A percentile compares a stretch with the other conserved stretches of the same genome.
Evolutionary conservation across 1,140 invertebrate species (phyloP).

Genomic region (Anoplophora glabripennis): DNA sequence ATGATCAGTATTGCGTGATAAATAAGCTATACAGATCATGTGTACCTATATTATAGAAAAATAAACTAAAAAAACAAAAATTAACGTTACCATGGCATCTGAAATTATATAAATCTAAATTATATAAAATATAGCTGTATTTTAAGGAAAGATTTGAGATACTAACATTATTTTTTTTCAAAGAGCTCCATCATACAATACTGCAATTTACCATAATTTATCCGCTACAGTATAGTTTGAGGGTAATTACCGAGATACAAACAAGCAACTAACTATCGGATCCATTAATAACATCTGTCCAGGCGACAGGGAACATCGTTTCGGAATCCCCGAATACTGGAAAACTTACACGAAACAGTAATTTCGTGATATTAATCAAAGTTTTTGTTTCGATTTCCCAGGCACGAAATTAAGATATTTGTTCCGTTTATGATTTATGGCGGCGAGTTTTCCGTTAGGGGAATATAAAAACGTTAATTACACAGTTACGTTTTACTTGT

Average conservation of each 20-base stretch:
- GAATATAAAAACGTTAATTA: background rate
- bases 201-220: too few relatives aligned
- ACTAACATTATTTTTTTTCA: too few relatives aligned
- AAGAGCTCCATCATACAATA: too few relatives aligned
- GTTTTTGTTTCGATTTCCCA: constrained; percentile 28
- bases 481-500: background rate
- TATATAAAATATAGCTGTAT: too few relatives aligned
- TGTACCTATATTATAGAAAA: too few relatives aligned
- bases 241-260: background rate
- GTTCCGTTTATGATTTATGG: constrained; percentile 25
- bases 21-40: too few relatives aligned
- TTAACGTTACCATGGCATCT: too few relatives aligned
- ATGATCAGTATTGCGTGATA: too few relatives aligned
- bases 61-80: too few relatives aligned
- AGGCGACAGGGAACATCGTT: constrained; percentile 20
- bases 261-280: constrained; percentile 11
- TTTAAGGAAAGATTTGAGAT: too few relatives aligned
- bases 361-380: constrained; percentile 27
- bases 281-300: constrained; percentile 30
- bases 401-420: constrained; percentile 32
- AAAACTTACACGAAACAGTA: constrained; percentile 27
- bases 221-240: too few relatives aligned
- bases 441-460: background rate
- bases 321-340: constrained; percentile 20
- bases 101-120: too few relatives aligned